A percentile compares a stretch with the other conserved stretches of the same genome.
These are phyloP conservation scores for Threskiornis aethiopicus DNA, from an alignment of 2,797 vertebrate species.

Conservation along the genomic window DNA sequence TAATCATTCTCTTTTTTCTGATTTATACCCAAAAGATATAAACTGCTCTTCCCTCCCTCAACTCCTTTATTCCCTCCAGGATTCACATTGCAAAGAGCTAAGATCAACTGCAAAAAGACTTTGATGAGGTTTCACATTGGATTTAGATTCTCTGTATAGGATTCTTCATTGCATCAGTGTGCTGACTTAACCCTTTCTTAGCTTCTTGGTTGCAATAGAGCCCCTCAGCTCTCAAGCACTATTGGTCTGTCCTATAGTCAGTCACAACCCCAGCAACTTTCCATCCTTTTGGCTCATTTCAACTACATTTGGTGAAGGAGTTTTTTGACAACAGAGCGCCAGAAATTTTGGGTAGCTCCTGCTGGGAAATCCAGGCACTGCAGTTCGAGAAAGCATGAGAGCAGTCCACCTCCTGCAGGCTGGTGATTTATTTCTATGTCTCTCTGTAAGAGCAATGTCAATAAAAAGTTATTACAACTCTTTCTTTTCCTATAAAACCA, in stretches of 20 bases:
- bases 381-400: neutral
- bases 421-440: slow-evolving; percentile 23
- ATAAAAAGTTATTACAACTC: slow-evolving; percentile 62
- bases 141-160: neutral
- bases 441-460: slow-evolving; percentile 36
- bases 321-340: neutral
- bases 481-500: slow-evolving; percentile 44
- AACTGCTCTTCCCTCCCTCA: neutral
- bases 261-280: neutral
- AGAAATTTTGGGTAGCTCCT: neutral
- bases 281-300: neutral
- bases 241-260: neutral
- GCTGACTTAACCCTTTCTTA: neutral
- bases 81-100: neutral
- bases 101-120: neutral
- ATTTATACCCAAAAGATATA: neutral
- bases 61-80: neutral
- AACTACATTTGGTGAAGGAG: neutral
- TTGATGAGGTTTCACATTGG: neutral
- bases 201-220: neutral
- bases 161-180: neutral
- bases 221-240: neutral
- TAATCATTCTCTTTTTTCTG: slow-evolving; percentile 30
- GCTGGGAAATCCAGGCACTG: neutral
- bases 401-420: neutral